These are phyloP conservation scores for human (Homo sapiens) DNA, from an alignment of 2,113 vertebrate species.

Conservation along the genomic window DNA sequence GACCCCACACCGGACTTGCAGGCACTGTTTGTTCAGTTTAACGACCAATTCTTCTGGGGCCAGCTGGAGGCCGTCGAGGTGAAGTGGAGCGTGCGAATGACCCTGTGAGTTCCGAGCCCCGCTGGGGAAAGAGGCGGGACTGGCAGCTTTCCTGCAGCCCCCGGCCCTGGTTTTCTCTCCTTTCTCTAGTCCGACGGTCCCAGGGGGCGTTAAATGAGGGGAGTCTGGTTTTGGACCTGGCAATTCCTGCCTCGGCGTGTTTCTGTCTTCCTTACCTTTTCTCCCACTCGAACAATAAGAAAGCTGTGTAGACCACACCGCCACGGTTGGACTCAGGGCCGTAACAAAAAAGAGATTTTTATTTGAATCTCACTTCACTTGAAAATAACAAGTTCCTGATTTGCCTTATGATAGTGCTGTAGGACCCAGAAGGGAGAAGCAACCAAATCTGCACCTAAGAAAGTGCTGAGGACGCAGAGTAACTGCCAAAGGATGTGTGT, in stretches of 20 bases:
- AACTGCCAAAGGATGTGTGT: too few species aligned
- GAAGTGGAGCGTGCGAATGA: constrained; percentile 97
- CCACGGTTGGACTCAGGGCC: neutral
- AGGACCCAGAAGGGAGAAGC: neutral
- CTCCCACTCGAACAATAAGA: neutral
- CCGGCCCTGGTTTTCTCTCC: neutral
- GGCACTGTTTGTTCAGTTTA: constrained; percentile 93
- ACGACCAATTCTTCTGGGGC: constrained; percentile 93
- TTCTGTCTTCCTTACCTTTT: neutral
- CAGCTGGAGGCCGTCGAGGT: constrained; percentile 94
- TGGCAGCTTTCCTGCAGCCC: neutral
- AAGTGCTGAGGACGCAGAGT: neutral
- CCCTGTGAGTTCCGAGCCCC: constrained; percentile 85
- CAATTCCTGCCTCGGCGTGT: neutral
- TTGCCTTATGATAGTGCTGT: neutral
- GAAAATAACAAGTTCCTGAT: neutral
- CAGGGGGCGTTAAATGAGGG: neutral
- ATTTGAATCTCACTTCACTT: neutral
- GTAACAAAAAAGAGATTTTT: neutral
- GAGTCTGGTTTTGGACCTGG: neutral
- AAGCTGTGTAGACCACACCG: neutral
- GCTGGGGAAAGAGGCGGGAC: neutral
- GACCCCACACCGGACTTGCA: constrained; percentile 94
- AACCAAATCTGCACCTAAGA: neutral
- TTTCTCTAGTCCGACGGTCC: too few species aligned